Evolutionary conservation across 2,797 vertebrate genomes (phyloP), one percentile per base, ranked within the genome.

Genomic region (Coregonus suidteri): DNA sequence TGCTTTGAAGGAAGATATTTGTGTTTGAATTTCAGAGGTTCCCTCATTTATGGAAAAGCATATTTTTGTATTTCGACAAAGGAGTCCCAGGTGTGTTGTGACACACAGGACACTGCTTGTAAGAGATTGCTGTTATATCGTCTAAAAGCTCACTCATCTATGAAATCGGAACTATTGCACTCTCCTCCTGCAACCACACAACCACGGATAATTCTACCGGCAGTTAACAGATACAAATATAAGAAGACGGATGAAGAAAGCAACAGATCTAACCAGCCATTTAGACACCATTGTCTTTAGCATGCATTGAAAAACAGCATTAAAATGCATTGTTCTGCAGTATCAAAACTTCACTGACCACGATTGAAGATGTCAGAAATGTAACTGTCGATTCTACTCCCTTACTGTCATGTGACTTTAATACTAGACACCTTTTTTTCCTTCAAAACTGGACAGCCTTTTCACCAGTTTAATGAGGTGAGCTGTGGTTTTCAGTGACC

Each of bases 381-480:
- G 92, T 93, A 93, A 93, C 89, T 83, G 82, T 77, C 87, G 86
- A 83, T 75, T 83, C 88, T 79, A 80, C 84, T 81, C 81, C 82
- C 88, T 90, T 82, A 88, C 88, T 93, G 93, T 93, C 93, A 93
- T 93, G 93, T 93, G 91, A 93, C 93, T 89, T 91, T 90, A 86
- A 90, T 84, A 82, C 77, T 79, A 85, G 77, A 71, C 82, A 80
- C 81, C 81, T 87, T 86, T 74, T 89, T 92, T 69, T 91, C 89
- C 80, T 88, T 87, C 78, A 78, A 87, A 74, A 67, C 11, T 80
- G 79, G 92, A 86, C 90, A 86, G 90, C 86, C 87, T 89, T 89
- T 92, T 88, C 85, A 88, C 82, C 87, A 89, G 83, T 96, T 99
- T 96, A 94, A 99, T 99, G 97, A 99, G 98, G 96, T 98, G 97